These are phyloP conservation scores for Centropus unirufus DNA, from an alignment of 2,113 vertebrate genomes.

Conservation along the genomic window DNA sequence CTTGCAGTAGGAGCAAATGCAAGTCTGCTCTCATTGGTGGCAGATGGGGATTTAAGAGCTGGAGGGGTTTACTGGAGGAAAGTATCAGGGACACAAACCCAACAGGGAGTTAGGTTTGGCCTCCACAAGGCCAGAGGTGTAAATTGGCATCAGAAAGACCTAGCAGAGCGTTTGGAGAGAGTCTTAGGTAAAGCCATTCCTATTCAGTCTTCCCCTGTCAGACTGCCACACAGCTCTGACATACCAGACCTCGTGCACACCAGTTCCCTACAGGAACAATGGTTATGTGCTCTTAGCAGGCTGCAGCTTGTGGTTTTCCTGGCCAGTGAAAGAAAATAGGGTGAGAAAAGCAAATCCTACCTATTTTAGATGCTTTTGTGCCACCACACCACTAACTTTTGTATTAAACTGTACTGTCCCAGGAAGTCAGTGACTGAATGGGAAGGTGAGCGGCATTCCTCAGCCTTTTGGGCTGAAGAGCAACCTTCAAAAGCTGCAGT, in stretches of 20 bases:
- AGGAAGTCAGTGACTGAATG: background rate
- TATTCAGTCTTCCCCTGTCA: background rate
- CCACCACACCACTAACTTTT: background rate
- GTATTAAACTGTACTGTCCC: background rate
- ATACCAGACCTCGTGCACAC: background rate
- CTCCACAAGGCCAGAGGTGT: background rate
- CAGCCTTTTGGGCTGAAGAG: background rate
- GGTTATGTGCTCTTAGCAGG: background rate
- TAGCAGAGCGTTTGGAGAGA: background rate
- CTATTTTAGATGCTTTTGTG: background rate
- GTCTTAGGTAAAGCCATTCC: background rate
- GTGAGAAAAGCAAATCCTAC: background rate
- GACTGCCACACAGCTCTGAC: background rate
- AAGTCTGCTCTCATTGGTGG: background rate
- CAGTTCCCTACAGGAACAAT: background rate
- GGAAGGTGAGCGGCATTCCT: background rate
- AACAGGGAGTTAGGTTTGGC: background rate
- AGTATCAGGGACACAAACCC: conserved; percentile 10
- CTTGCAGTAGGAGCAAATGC: background rate
- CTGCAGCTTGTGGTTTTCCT: background rate
- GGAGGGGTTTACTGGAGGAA: background rate
- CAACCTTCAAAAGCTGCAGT: background rate
- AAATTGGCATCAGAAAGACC: background rate
- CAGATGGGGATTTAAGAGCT: conserved; percentile 13
- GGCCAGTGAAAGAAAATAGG: background rate